Conservation (phyloP, 2,888 invertebrate species). For the Drosophila suboccidentalis region DNA sequence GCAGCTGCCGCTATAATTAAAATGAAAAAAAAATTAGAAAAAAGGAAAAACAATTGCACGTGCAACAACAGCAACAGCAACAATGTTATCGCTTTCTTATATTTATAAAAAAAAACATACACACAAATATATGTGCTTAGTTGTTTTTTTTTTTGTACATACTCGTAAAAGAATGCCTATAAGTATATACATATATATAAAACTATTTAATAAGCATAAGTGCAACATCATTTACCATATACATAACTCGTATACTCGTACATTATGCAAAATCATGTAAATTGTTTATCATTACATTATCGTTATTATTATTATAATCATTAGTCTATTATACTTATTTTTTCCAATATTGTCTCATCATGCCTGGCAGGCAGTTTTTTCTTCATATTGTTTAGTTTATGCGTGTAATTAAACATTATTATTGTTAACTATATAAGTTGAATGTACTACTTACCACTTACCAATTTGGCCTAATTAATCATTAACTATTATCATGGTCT, state of each 20-base stretch:
- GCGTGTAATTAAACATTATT: slow-evolving; percentile 48
- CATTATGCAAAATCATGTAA: slow-evolving; percentile 68
- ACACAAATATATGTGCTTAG: slow-evolving; percentile 18
- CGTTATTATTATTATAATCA: slow-evolving; percentile 50
- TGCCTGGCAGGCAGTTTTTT: slow-evolving; percentile 7
- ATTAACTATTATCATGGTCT: slow-evolving; percentile 47
- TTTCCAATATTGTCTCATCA: slow-evolving; percentile 41
- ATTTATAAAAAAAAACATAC: slow-evolving; percentile 14
- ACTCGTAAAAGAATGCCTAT: slow-evolving; percentile 43
- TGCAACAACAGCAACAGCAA: slow-evolving; percentile 37
- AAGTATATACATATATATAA: slow-evolving; percentile 17
- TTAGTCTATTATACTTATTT: slow-evolving; percentile 23
- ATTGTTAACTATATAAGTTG: slow-evolving; percentile 56
- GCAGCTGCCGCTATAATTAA: slow-evolving; percentile 49
- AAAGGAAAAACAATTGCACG: slow-evolving; percentile 38
- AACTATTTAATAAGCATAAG: slow-evolving; percentile 14
- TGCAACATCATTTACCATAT: slow-evolving; percentile 44
- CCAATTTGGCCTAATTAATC: slow-evolving; percentile 48
- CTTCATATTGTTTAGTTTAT: slow-evolving; percentile 19
- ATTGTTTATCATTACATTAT: slow-evolving; percentile 55
- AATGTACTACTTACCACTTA: slow-evolving; percentile 54
- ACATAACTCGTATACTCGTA: slow-evolving; percentile 39
- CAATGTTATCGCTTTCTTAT: slow-evolving; percentile 46
- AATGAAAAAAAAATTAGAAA: slow-evolving; percentile 1
- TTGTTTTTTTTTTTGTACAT: slow-evolving; percentile 44